These are phyloP conservation scores for Bombylius discolor DNA, from an alignment of 2,888 invertebrate species.

Conservation along the genomic window DNA sequence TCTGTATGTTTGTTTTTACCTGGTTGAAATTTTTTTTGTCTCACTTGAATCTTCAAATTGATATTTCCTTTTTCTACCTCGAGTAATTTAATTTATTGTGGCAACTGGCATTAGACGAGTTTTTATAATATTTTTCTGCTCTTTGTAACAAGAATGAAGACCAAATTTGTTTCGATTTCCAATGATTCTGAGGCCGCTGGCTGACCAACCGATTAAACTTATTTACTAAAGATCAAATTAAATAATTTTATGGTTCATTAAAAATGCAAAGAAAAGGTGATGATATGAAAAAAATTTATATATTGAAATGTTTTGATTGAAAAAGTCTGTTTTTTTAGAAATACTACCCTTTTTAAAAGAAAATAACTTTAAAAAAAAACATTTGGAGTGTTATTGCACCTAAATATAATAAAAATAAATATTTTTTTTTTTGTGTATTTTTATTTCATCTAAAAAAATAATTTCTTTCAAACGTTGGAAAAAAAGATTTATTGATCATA, in stretches of 20 bases:
- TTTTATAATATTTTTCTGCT: not conserved
- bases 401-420: too few species aligned
- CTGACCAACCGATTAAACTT: not conserved
- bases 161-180: not conserved
- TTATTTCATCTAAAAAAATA: too few species aligned
- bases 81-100: conserved; percentile 14
- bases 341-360: too few species aligned
- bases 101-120: conserved; percentile 10
- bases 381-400: too few species aligned
- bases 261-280: conserved; percentile 5
- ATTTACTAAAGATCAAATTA: conserved; percentile 8
- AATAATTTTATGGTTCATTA: conserved; percentile 12
- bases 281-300: conserved; percentile 9
- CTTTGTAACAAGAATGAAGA: not conserved
- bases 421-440: too few species aligned
- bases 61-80: conserved; percentile 2
- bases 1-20: conserved; percentile 9
- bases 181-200: not conserved
- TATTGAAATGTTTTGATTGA: too few species aligned
- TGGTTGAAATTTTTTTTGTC: not conserved
- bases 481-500: too few species aligned
- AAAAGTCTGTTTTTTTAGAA: too few species aligned
- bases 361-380: too few species aligned
- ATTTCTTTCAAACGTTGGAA: too few species aligned
- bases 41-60: conserved; percentile 1